A percentile compares a stretch with the other conserved stretches of the same genome.
Evolutionary conservation across 2,888 invertebrate species (phyloP).

Genomic region (Drosophila testacea): DNA sequence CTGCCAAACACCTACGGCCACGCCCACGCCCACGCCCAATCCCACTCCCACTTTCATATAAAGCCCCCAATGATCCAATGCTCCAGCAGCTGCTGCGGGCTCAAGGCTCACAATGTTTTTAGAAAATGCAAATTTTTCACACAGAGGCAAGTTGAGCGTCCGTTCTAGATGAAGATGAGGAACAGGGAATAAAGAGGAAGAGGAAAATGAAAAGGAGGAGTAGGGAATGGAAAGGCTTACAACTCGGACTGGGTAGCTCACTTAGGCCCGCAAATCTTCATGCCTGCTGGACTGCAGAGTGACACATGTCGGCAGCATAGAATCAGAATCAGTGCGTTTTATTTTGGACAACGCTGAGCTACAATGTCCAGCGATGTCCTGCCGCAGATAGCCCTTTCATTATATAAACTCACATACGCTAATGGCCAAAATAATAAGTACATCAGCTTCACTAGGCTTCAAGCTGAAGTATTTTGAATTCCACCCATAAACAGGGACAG

Average conservation of each 20-base stretch:
- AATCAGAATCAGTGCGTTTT: conserved; percentile 76
- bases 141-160: conserved; percentile 39
- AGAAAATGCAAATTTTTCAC: conserved; percentile 82
- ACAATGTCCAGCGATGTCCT: conserved; percentile 48
- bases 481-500: no score
- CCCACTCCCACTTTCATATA: conserved; percentile 21
- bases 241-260: conserved; percentile 30
- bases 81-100: conserved; percentile 54
- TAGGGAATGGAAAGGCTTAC: background rate
- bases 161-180: conserved; percentile 18
- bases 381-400: conserved; percentile 70
- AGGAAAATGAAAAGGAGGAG: background rate
- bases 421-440: background rate
- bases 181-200: background rate
- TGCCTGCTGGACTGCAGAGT: conserved; percentile 81
- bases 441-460: background rate
- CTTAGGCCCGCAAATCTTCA: conserved; percentile 78
- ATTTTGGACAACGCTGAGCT: conserved; percentile 67
- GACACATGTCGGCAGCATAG: conserved; percentile 84
- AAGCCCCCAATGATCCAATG: conserved; percentile 18
- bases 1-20: conserved; percentile 70
- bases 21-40: conserved; percentile 32
- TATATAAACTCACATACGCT: conserved; percentile 23
- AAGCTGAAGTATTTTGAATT: no score
- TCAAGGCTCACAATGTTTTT: conserved; percentile 65